Evolutionary conservation across 2,888 invertebrate species (phyloP).

Genomic region (Nomada lathburiana): DNA sequence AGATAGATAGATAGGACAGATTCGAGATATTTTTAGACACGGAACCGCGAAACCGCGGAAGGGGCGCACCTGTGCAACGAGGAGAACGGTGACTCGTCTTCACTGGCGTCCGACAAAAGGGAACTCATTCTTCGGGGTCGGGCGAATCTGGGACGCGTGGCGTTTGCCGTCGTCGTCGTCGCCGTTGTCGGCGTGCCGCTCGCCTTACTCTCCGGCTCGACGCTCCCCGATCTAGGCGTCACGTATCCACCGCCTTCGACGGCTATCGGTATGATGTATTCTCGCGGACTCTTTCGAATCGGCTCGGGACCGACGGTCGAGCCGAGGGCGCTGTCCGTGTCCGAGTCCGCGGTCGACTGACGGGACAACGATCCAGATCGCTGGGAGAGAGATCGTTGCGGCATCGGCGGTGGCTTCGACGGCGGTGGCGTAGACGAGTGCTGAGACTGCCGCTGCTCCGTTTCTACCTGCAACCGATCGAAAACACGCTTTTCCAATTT

Average conservation of each 20-base stretch:
- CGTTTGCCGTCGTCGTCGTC: conserved; percentile 6
- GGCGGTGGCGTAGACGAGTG: conserved; percentile 84
- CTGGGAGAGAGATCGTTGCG: conserved; percentile 84
- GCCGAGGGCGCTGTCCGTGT: conserved; percentile 87
- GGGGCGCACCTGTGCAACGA: conserved; percentile 85
- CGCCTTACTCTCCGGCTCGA: conserved; percentile 89
- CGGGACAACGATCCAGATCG: conserved; percentile 86
- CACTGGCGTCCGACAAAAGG: conserved; percentile 81
- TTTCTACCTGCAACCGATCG: conserved; percentile 71
- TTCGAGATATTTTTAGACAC: no score
- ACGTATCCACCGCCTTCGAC: conserved; percentile 95
- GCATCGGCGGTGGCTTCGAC: conserved; percentile 85
- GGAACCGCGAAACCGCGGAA: neutral
- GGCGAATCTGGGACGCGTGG: conserved; percentile 84
- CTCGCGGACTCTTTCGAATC: conserved; percentile 94
- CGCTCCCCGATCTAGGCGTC: conserved; percentile 90
- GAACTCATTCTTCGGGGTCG: conserved; percentile 90
- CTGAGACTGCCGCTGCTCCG: conserved; percentile 79
- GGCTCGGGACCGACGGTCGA: conserved; percentile 87
- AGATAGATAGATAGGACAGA: neutral
- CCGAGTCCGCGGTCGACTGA: conserved; percentile 90
- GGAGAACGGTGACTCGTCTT: conserved; percentile 87
- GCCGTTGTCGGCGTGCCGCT: conserved; percentile 84
- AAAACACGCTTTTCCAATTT: neutral
- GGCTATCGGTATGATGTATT: conserved; percentile 97